phyloP scores from a whole-genome alignment of 2,888 invertebrate genomes.

The Autographa pulchrina region DNA sequence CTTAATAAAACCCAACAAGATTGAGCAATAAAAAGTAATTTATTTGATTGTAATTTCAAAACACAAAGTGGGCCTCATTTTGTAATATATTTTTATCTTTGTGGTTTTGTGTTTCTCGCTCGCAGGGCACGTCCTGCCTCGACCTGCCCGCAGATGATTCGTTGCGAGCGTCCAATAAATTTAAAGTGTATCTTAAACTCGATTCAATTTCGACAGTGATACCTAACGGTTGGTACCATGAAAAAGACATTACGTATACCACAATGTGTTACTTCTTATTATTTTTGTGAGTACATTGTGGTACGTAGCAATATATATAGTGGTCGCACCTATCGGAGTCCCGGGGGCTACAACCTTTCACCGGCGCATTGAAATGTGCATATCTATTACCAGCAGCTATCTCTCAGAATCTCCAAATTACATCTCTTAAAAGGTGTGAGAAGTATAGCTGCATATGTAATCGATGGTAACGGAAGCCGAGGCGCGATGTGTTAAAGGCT shows the following conservation, averaged over 20 bases:
- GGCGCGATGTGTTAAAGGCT: conserved; percentile 61
- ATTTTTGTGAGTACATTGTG: conserved; percentile 55
- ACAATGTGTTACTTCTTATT: conserved; percentile 65
- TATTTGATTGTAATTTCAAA: conserved; percentile 90
- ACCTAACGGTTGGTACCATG: conserved; percentile 70
- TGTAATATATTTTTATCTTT: conserved; percentile 89
- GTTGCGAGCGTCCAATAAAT: conserved; percentile 77
- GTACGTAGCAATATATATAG: conserved; percentile 40
- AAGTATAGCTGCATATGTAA: conserved; percentile 74
- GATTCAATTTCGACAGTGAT: conserved; percentile 78
- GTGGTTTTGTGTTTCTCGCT: conserved; percentile 87
- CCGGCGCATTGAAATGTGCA: conserved; percentile 75
- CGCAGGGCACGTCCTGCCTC: conserved; percentile 80
- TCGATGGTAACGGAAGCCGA: conserved; percentile 71
- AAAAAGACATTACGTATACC: conserved; percentile 81
- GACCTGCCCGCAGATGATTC: conserved; percentile 74
- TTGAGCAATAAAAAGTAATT: conserved; percentile 90
- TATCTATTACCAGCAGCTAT: conserved; percentile 71
- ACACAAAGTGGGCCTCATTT: conserved; percentile 89
- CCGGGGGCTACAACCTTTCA: conserved; percentile 63
- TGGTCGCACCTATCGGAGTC: conserved; percentile 42
- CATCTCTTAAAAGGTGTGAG: conserved; percentile 81
- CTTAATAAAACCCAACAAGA: conserved; percentile 89
- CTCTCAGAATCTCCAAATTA: conserved; percentile 73
- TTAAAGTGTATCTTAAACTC: conserved; percentile 74